phyloP scores from a whole-genome alignment of 2,888 invertebrate genomes.

The Brenthis daphne region DNA sequence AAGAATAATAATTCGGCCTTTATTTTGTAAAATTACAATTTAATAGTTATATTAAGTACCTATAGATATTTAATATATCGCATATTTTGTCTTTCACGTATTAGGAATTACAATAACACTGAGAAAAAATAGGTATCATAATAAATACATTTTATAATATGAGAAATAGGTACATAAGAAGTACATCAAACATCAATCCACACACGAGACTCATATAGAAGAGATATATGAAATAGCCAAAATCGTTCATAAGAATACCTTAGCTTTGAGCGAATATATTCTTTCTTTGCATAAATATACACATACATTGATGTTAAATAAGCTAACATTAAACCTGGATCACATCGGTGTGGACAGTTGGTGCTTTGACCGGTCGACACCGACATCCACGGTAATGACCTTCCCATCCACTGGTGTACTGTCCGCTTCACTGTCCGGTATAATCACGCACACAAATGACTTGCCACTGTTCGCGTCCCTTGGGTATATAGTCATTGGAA shows the following conservation, averaged over 20 bases:
- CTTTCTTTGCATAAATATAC: constrained; percentile 27
- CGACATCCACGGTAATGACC: constrained; percentile 84
- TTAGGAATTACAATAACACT: constrained; percentile 7
- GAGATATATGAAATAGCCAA: constrained; percentile 34
- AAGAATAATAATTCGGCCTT: no score
- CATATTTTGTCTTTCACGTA: constrained; percentile 4
- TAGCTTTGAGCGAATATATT: constrained; percentile 37
- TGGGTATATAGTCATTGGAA: constrained; percentile 94
- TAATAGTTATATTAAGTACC: no score
- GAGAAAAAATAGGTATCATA: constrained; percentile 19
- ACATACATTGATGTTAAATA: constrained; percentile 18
- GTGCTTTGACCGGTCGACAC: constrained; percentile 77
- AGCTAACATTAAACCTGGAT: constrained; percentile 13
- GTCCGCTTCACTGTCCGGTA: constrained; percentile 90
- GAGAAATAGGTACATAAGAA: constrained; percentile 27
- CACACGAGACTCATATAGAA: constrained; percentile 35
- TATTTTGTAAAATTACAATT: no score
- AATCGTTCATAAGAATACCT: constrained; percentile 36
- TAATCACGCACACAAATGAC: constrained; percentile 94
- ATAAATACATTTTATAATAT: constrained; percentile 27
- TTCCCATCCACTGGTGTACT: constrained; percentile 83
- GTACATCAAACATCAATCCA: constrained; percentile 37
- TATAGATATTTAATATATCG: neutral
- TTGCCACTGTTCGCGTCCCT: constrained; percentile 90
- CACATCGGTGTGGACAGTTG: constrained; percentile 79